Evolutionary conservation across 2,888 invertebrate species (phyloP), one percentile per base, ranked within the genome.

Genomic region (Drosophila nr. perissopoda): DNA sequence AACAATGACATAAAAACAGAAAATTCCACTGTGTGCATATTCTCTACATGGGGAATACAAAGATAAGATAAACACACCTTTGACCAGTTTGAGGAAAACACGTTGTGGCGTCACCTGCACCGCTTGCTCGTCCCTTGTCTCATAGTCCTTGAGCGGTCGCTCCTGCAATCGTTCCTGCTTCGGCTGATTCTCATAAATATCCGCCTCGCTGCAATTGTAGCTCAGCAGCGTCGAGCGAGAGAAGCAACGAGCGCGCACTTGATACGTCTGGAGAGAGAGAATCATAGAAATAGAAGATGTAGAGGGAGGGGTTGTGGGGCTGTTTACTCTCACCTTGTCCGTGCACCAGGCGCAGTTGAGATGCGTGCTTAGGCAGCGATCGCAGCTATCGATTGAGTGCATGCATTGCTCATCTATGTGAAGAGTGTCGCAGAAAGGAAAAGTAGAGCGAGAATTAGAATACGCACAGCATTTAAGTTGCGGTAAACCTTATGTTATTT

Each of bases 51-150:
- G 10, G 2, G 4, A 2, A 4, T 0, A 0, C 40, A 42, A 42
- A 45, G 25, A 82, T 73, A 78, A 80, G 78, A 77, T 78, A 57
- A 7, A 92, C 94, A 92, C 93, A 95, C 95, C 94, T 89, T 95
- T 95, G 84, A 95, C 94, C 38, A 96, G 92, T 62, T 94, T 94
- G 0, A 96, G 87, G 40, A 93, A 94, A 29, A 95, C 92, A 76
- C 92, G 94, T 91, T 96, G 96, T 2, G 96, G 96, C 79, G 94
- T 95, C 56, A 96, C 94, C 91, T 96, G 96, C 54, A 95, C 94
- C 7, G 91, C 91, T 29, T 83, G 87, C 59, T 84, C 84, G 63
- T 78, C 78, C 4, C 60, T 94, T 21, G 94, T 75, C 65, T 89
- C 83, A 54, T 91, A 93, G 71, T 93, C 93, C 73, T 88, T 90